These are phyloP conservation scores for Micromesistius poutassou DNA, from an alignment of 2,797 vertebrate genomes.

Conservation along the genomic window DNA sequence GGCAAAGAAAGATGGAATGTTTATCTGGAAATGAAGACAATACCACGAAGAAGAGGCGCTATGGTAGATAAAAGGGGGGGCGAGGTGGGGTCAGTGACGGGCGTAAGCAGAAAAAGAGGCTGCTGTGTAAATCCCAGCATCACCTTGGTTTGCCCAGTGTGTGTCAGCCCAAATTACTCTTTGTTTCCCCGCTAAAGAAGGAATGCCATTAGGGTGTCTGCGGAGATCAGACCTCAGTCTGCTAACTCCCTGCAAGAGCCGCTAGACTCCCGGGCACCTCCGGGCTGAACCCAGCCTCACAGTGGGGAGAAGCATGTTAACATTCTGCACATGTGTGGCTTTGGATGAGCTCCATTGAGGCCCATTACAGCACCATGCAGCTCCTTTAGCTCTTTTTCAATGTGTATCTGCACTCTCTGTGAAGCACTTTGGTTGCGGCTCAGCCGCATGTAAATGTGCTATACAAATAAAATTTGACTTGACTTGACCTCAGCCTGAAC, in stretches of 20 bases:
- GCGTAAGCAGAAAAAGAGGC: background rate
- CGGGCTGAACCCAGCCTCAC: constrained; percentile 8
- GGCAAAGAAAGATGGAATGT: background rate
- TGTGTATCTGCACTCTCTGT: no score
- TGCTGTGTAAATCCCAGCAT: constrained; percentile 17
- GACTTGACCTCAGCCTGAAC: constrained; percentile 34
- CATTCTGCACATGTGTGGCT: constrained; percentile 14
- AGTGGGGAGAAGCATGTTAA: constrained; percentile 13
- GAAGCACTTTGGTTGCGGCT: no score
- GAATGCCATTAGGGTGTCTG: constrained; percentile 22
- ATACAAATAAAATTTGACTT: no score
- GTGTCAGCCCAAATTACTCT: constrained; percentile 24
- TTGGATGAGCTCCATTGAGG: constrained; percentile 9
- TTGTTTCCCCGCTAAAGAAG: constrained; percentile 14
- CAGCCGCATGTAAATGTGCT: no score
- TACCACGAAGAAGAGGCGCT: background rate
- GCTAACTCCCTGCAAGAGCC: constrained; percentile 5
- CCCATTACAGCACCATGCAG: constrained; percentile 16
- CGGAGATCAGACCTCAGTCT: constrained; percentile 23
- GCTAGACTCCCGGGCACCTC: background rate
- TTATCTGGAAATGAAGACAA: background rate
- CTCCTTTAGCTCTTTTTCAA: no score
- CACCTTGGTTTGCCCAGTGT: constrained; percentile 7
- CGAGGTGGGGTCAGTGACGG: no score
- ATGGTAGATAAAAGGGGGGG: no score